phyloP scores from a whole-genome alignment of 2,888 invertebrate species.

The Leucania comma region DNA sequence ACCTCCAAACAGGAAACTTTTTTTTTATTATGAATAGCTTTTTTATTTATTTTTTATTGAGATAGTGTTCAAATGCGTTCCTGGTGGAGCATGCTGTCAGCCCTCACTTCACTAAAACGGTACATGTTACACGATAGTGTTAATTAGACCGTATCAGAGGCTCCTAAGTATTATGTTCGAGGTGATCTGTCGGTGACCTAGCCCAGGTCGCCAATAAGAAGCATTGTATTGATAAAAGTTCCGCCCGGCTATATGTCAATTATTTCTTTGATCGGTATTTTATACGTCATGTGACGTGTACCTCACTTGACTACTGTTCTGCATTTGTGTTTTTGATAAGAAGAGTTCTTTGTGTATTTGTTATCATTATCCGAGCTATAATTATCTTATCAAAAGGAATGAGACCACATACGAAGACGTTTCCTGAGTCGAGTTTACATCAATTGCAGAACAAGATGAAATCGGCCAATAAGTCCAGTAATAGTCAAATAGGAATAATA shows the following conservation, averaged over 20 bases:
- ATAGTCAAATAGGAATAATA: not conserved
- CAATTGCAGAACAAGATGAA: not conserved
- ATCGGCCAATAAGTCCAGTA: not conserved
- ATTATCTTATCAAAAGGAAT: not conserved
- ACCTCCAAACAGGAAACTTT: not conserved
- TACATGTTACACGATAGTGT: constrained; percentile 65
- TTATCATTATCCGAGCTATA: constrained; percentile 10
- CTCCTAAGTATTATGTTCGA: constrained; percentile 73
- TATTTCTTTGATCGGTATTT: constrained; percentile 42
- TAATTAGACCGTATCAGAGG: constrained; percentile 76
- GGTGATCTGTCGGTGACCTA: constrained; percentile 78
- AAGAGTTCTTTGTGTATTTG: constrained; percentile 13
- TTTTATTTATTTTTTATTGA: too few relatives aligned
- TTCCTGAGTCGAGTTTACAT: not conserved
- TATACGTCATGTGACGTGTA: constrained; percentile 27
- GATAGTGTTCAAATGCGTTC: too few relatives aligned
- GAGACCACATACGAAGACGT: constrained; percentile 7
- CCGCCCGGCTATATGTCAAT: constrained; percentile 32
- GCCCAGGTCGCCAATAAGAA: constrained; percentile 67
- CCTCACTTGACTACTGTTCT: not conserved
- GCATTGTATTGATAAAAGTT: constrained; percentile 53
- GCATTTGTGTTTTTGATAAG: not conserved
- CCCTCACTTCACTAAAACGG: constrained; percentile 35
- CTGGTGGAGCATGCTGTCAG: constrained; percentile 10
- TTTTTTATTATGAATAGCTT: too few relatives aligned